A percentile compares a stretch with the other conserved stretches of the same genome.
Evolutionary conservation across 2,113 vertebrate species (phyloP).

Genomic region (Rhinogobius similis): DNA sequence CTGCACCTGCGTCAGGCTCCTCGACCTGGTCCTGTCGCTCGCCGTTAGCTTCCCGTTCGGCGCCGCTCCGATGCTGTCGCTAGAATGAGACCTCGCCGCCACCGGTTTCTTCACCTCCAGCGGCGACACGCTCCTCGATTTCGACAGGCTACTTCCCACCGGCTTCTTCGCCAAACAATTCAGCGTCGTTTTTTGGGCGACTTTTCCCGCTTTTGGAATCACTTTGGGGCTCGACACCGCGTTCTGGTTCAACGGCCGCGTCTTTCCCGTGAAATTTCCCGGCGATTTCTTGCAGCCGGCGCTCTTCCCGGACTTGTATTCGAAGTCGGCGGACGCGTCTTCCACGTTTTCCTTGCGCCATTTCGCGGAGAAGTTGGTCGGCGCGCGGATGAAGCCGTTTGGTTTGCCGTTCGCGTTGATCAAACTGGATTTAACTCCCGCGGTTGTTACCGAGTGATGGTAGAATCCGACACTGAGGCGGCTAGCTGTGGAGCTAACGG

Average conservation of each 20-base stretch:
- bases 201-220: slow-evolving; percentile 19
- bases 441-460: slow-evolving; percentile 47
- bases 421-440: slow-evolving; percentile 14
- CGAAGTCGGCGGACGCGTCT: slow-evolving; percentile 63
- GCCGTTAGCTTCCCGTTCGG: slow-evolving; percentile 52
- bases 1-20: slow-evolving; percentile 90
- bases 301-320: slow-evolving; percentile 22
- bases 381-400: slow-evolving; percentile 76
- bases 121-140: slow-evolving; percentile 35
- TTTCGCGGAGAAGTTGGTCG: slow-evolving; percentile 78
- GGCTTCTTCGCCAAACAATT: slow-evolving; percentile 16
- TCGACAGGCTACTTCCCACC: slow-evolving; percentile 6
- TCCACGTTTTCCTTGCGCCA: slow-evolving; percentile 79
- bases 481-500: slow-evolving; percentile 44
- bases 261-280: slow-evolving; percentile 16
- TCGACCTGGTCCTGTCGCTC: slow-evolving; percentile 86
- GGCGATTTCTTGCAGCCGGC: background rate
- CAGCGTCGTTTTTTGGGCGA: slow-evolving; percentile 9
- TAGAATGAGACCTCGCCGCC: slow-evolving; percentile 81
- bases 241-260: slow-evolving; percentile 13
- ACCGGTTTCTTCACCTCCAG: slow-evolving; percentile 74
- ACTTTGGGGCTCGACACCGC: slow-evolving; percentile 39
- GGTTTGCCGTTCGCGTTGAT: slow-evolving; percentile 60
- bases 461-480: slow-evolving; percentile 63
- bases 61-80: slow-evolving; percentile 77